Base-by-base conservation (phyloP, 2,888 invertebrate genomes). In the Spisula subtruncata region DNA sequence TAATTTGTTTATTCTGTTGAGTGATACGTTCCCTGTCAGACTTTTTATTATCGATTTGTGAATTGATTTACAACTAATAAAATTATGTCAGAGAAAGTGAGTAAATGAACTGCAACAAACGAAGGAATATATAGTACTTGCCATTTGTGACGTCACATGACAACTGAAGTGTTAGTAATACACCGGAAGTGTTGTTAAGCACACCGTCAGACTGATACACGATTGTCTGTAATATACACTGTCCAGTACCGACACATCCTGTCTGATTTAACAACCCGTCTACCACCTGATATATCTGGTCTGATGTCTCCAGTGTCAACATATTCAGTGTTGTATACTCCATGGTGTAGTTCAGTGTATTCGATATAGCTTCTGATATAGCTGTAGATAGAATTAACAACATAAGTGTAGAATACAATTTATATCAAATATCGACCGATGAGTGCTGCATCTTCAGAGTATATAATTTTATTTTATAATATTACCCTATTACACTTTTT, bases 111-210 rank as follows among this genome's bases (percentile, higher is more conserved):
- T 41, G 41, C 8, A 41, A 41, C n/a, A n/a, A 41, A 41, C 41
- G 41, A 41, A 41, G 41, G 41, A 41, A 5, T 41, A 41, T 4
- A 56, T 20, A 20, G 18, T 0, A 75, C 75, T 46, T 79, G 79
- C 85, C 85, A 51, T 25, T 29, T 29, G n/a, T 18, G 20, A 79
- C 75, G 20, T 85, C 51, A 79, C 85, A 85, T 14, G 85, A 71
- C 16, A 85, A 29, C 20, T 85, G 29, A 20, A 85, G 75, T 5
- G 85, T 85, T 18, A 85, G 75, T 32, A 32, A 16, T 1, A 85
- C 85, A 35, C 18, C 16, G 32, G 20, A 20, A 2, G 79, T 79
- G 8, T 75, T 41, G 14, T 51, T 75, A 14, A 54, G 18, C 20
- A 8, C 5, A 20, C 51, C 54, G 0, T 29, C 71, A 0, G 54